Base-by-base conservation (phyloP, 2,113 vertebrate genomes). In the Microtus montanus region DNA sequence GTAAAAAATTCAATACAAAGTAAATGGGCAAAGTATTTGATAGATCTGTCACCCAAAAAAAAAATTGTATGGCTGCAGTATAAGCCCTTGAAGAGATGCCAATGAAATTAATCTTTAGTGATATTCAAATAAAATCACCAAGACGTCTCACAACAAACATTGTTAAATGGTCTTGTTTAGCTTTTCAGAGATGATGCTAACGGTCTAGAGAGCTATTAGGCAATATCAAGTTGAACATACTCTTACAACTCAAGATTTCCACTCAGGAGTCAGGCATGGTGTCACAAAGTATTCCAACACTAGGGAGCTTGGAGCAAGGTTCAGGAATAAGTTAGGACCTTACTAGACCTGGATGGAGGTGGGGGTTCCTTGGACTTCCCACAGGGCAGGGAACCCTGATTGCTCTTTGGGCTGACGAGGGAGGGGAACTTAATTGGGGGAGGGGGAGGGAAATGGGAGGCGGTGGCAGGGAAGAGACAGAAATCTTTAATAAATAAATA, bases 41-140 rank as follows among this genome's bases (percentile, higher is more conserved):
- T 71, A 47, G 41, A 28, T n/a, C 78, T 9, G 15, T 91, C 61
- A 86, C 73, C 22, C 20, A 54, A 89, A 82, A 75, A 52, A 41
- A 41, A 52, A 14, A 52, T 3, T 64, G 44, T 12, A 47, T 22
- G 17, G 33, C 61, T 91, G 8, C 66, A 63, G 91, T 70, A 74
- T 47, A 94, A 87, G 20, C 33, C n/a, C 13, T 75, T 68, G 41
- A 74, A 95, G 92, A 30, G 1, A 85, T 79, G 28, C 20, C 64
- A 73, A 38, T 49, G 26, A 11, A 35, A 85, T 93, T 94, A 95
- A 61, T 89, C 79, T 61, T 90, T 70, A 41, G 3, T 35, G 47
- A 96, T 95, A 28, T 61, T 92, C 77, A 80, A 96, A 92, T 78
- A 61, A 95, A 90, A 28, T 52, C 73, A 88, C 64, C 84, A 33